Evolutionary conservation across 2,113 vertebrate genomes (phyloP).

Genomic region (Istiophorus platypterus): DNA sequence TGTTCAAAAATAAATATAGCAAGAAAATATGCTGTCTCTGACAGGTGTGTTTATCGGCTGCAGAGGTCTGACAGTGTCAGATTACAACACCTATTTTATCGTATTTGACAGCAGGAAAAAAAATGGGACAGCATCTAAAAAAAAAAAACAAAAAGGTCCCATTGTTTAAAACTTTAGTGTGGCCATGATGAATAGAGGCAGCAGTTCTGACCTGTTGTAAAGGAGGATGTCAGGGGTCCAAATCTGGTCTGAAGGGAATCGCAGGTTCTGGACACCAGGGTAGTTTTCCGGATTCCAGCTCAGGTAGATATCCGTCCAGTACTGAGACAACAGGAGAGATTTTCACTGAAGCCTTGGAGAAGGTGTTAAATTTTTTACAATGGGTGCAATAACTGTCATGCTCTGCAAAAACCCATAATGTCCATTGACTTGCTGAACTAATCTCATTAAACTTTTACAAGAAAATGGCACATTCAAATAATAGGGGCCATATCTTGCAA

Average conservation of each 20-base stretch:
- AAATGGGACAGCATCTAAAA: not conserved
- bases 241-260: constrained; percentile 89
- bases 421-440: not conserved
- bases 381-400: not conserved
- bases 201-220: constrained; percentile 89
- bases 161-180: not conserved
- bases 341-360: not conserved
- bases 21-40: not conserved
- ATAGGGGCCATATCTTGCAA: not conserved
- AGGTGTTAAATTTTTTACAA: not conserved
- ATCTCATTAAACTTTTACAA: not conserved
- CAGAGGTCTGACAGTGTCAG: not conserved
- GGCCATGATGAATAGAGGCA: not conserved
- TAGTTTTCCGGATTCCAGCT: constrained; percentile 89
- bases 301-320: constrained; percentile 89
- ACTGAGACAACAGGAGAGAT: constrained; percentile 67
- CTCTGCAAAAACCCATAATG: not conserved
- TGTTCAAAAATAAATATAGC: constrained; percentile 12
- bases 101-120: not conserved
- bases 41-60: constrained; percentile 24
- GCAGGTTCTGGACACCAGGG: constrained; percentile 89
- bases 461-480: not conserved
- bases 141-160: not conserved
- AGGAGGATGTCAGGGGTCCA: constrained; percentile 93
- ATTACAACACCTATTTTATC: not conserved